phyloP scores from a whole-genome alignment of 2,888 invertebrate species.

The Drosophila histrio region DNA sequence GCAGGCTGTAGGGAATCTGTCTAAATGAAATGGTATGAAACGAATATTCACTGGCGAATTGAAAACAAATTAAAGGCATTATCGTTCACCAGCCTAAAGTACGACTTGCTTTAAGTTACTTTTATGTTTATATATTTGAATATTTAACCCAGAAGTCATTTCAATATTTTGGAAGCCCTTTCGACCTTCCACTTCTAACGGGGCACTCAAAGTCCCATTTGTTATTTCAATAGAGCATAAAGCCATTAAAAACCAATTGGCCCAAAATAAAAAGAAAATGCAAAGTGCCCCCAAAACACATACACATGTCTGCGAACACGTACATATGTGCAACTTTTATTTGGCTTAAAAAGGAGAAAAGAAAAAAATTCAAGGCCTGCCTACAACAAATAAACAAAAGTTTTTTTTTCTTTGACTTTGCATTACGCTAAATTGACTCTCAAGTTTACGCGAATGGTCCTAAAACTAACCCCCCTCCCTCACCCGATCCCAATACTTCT shows the following conservation, averaged over 20 bases:
- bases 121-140: slow-evolving; percentile 6
- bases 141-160: slow-evolving; percentile 35
- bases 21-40: slow-evolving; percentile 8
- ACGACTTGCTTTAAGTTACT: background rate
- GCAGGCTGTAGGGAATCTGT: slow-evolving; percentile 13
- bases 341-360: slow-evolving; percentile 1
- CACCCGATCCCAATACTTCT: background rate
- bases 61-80: slow-evolving; percentile 25
- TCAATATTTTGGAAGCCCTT: slow-evolving; percentile 48
- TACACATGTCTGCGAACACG: background rate
- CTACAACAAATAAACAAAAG: slow-evolving; percentile 43
- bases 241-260: slow-evolving; percentile 77
- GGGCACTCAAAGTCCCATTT: slow-evolving; percentile 40
- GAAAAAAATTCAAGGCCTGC: slow-evolving; percentile 17
- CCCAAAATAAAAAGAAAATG: slow-evolving; percentile 33
- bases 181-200: slow-evolving; percentile 7
- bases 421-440: slow-evolving; percentile 72
- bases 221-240: slow-evolving; percentile 50
- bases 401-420: slow-evolving; percentile 36
- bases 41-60: slow-evolving; percentile 3
- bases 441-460: slow-evolving; percentile 49
- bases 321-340: slow-evolving; percentile 20
- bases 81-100: background rate
- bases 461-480: slow-evolving; percentile 19
- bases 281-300: slow-evolving; percentile 44